Conservation (phyloP, 2,888 invertebrate species). For the Anarsia innoxiella region DNA sequence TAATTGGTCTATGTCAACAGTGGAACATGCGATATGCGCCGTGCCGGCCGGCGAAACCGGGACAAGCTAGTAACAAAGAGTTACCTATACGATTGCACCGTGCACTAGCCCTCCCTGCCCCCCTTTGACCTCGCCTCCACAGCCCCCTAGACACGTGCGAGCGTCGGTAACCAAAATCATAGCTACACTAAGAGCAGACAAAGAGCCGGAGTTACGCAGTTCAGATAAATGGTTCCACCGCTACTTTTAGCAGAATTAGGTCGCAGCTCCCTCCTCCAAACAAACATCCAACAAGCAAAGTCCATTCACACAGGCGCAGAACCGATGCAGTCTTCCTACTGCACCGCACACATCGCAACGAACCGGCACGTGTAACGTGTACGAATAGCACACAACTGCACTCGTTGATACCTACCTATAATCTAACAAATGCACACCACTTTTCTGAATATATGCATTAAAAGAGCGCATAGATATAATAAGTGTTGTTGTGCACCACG, state of each 20-base stretch:
- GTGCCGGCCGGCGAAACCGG: slow-evolving; percentile 5
- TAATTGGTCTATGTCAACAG: too few species aligned
- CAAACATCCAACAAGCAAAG: slow-evolving; percentile 3
- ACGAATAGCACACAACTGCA: slow-evolving; percentile 25
- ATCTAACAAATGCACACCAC: too few species aligned
- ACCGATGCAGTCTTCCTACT: slow-evolving; percentile 16
- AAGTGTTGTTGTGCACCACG: too few species aligned
- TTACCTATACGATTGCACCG: slow-evolving; percentile 7
- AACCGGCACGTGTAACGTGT: slow-evolving; percentile 38
- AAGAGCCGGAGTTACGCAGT: slow-evolving; percentile 8
- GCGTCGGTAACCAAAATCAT: slow-evolving; percentile 6
- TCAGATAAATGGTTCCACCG: slow-evolving; percentile 11
- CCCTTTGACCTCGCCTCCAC: slow-evolving; percentile 12
- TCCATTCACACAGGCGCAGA: slow-evolving; percentile 16
- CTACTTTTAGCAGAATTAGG: slow-evolving; percentile 16
- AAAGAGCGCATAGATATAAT: too few species aligned
- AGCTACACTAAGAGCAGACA: slow-evolving; percentile 5
- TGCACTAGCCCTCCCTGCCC: slow-evolving; percentile 13
- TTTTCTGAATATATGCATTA: too few species aligned
- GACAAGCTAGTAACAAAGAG: slow-evolving; percentile 13
- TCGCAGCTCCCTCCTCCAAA: slow-evolving; percentile 14
- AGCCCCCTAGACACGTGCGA: slow-evolving; percentile 29
- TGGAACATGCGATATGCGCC: too few species aligned
- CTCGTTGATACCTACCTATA: not conserved
- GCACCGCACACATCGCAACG: slow-evolving; percentile 29